Percentiles rank a stretch among this genome's conserved stretches.
Evolutionary conservation across 2,797 vertebrate species (phyloP).

Genomic region (Periophthalmus magnuspinnatus): DNA sequence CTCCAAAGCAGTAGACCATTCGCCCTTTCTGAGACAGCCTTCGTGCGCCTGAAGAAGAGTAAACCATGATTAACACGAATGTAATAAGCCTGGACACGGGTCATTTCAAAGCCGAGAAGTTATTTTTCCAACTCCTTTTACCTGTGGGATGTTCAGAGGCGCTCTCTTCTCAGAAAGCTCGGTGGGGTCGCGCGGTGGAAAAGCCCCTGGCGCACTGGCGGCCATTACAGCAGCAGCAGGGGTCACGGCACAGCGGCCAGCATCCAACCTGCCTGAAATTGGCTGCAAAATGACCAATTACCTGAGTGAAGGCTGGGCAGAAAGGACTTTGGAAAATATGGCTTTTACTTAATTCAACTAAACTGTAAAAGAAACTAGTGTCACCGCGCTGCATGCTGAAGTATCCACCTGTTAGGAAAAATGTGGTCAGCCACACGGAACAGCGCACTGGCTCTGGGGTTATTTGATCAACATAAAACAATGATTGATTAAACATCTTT

Average conservation of each 20-base stretch:
- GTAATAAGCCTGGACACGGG: conserved; percentile 33
- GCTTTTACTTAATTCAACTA: conserved; percentile 81
- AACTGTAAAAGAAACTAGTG: conserved; percentile 76
- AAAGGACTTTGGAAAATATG: conserved; percentile 73
- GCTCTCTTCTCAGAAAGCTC: conserved; percentile 52
- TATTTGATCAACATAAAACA: conserved; percentile 76
- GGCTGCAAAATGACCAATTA: conserved; percentile 85
- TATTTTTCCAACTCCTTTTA: conserved; percentile 43
- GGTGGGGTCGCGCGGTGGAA: conserved; percentile 63
- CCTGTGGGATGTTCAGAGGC: conserved; percentile 42
- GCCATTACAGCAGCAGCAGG: conserved; percentile 81
- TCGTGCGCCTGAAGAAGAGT: conserved; percentile 8
- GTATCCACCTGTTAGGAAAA: conserved; percentile 49
- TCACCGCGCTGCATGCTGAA: conserved; percentile 52
- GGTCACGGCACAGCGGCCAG: conserved; percentile 78
- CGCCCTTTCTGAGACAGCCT: conserved; percentile 2
- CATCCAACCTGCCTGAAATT: conserved; percentile 80
- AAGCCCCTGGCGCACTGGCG: conserved; percentile 69
- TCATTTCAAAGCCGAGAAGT: conserved; percentile 41
- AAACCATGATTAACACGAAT: conserved; percentile 24
- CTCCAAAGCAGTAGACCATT: neutral
- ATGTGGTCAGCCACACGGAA: conserved; percentile 18
- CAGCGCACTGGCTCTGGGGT: conserved; percentile 16
- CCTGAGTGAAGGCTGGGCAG: conserved; percentile 71
- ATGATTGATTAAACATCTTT: conserved; percentile 86